These are phyloP conservation scores for Scarus forsteni DNA, from an alignment of 2,797 vertebrate genomes.

Conservation along the genomic window DNA sequence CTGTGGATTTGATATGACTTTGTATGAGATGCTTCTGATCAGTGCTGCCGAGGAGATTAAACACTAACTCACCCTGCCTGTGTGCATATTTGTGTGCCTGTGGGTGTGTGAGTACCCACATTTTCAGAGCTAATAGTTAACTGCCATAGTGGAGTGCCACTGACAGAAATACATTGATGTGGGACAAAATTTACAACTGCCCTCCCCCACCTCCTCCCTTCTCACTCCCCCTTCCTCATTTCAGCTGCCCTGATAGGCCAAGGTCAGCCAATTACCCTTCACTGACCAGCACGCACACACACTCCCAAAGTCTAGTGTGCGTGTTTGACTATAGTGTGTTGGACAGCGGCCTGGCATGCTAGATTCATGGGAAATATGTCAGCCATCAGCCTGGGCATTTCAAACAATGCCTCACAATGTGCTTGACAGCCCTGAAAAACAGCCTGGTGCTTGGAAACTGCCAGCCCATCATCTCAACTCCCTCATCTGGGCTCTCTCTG, in stretches of 20 bases:
- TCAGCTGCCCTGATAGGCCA: conserved; percentile 71
- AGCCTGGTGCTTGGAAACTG: conserved; percentile 81
- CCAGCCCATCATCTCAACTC: conserved; percentile 83
- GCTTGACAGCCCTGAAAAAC: conserved; percentile 85
- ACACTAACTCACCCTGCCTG: conserved; percentile 33
- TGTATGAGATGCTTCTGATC: conserved; percentile 38
- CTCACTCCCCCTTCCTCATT: conserved; percentile 53
- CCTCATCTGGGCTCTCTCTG: conserved; percentile 78
- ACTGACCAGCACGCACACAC: conserved; percentile 60
- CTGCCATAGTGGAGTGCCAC: conserved; percentile 45
- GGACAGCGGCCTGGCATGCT: conserved; percentile 76
- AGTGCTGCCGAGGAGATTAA: conserved; percentile 50
- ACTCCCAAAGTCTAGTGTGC: conserved; percentile 31
- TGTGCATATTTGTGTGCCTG: conserved; percentile 6
- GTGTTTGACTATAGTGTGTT: conserved; percentile 70
- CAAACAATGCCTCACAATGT: conserved; percentile 85
- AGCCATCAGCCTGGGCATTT: conserved; percentile 81
- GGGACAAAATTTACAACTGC: conserved; percentile 69
- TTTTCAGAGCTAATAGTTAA: conserved; percentile 55
- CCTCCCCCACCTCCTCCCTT: conserved; percentile 28
- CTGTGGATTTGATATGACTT: conserved; percentile 22
- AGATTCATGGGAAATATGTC: conserved; percentile 84
- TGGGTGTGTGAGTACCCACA: conserved; percentile 7
- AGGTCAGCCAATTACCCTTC: conserved; percentile 83
- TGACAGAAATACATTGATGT: conserved; percentile 67